These are phyloP conservation scores for Clarias fuscus DNA, from an alignment of 2,797 vertebrate species.

Conservation along the genomic window DNA sequence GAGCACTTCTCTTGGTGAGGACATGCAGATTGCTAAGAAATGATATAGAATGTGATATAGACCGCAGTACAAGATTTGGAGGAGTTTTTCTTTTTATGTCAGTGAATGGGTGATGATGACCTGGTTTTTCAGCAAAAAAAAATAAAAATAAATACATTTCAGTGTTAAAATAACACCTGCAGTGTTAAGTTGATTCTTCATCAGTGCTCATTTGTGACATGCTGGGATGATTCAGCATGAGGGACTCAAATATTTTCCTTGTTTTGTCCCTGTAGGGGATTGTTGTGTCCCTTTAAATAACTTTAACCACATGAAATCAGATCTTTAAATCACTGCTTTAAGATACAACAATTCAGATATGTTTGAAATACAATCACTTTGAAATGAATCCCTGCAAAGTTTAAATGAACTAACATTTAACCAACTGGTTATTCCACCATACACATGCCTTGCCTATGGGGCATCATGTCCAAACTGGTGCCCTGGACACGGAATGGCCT, in stretches of 20 bases:
- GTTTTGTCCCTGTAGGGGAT: neutral
- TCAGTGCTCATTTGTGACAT: slow-evolving; percentile 6
- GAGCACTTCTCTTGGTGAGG: slow-evolving; percentile 44
- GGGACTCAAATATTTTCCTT: slow-evolving; percentile 16
- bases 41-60: slow-evolving; percentile 22
- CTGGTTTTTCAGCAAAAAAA: neutral
- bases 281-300: slow-evolving; percentile 3
- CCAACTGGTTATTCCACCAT: slow-evolving; percentile 15
- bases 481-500: slow-evolving; percentile 55
- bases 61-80: slow-evolving; percentile 15
- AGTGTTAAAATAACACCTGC: neutral
- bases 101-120: neutral
- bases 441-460: slow-evolving; percentile 19
- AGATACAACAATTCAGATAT: neutral
- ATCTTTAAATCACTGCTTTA: neutral
- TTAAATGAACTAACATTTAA: slow-evolving; percentile 3
- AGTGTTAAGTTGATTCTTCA: neutral
- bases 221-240: neutral
- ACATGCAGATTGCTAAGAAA: slow-evolving; percentile 39
- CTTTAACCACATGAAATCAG: neutral
- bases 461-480: slow-evolving; percentile 42
- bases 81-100: neutral
- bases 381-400: neutral
- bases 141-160: neutral
- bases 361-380: neutral